Base-by-base conservation (phyloP, 1,140 invertebrate genomes). In the Nephila pilipes region DNA sequence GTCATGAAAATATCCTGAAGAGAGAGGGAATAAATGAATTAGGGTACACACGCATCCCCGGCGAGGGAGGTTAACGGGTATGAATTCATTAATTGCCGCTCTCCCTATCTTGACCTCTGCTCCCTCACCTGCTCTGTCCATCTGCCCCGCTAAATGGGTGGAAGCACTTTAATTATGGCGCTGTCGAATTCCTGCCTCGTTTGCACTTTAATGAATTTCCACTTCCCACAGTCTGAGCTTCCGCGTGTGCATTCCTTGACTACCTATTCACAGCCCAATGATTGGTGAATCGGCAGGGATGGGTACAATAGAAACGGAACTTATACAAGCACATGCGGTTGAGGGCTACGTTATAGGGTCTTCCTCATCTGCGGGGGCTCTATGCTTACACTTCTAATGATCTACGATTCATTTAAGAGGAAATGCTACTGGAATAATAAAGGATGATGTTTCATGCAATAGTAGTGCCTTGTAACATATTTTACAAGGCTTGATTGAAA, bases 91-190 rank as follows among this genome's bases (percentile, higher is more conserved):
- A 88, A 88, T 88, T 88, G 87, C 87, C 25, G 36, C 14, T 46
- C 81, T 46, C 54, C 46, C 54, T 16, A 25, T n/a, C 54, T 29
- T 88, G 87, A 88, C 87, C 87, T 75, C 87, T 36, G 10, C 38
- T 4, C 87, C 85, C 87, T 75, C 87, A 88, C 60, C 87, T 88
- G 87, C 87, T 55, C 87, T 25, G 87, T 88, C 87, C 87, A 88
- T 65, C 87, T 69, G 87, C 87, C 80, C 29, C 20, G 87, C 36
- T 88, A 88, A 88, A 88, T 88, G 63, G 87, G 87, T 88, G 87
- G 87, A 55, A 85, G 83, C 83, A 85, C 87, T 88, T 88, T 88
- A 88, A 88, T 88, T 88, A 88, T 18, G n/a, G 87, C 69, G 36
- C 87, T 75, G 87, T 88, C 87, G 60, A 75, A 88, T 83, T 83